Conservation (phyloP, 2,888 invertebrate genomes). For the Leptura quadrifasciata region DNA sequence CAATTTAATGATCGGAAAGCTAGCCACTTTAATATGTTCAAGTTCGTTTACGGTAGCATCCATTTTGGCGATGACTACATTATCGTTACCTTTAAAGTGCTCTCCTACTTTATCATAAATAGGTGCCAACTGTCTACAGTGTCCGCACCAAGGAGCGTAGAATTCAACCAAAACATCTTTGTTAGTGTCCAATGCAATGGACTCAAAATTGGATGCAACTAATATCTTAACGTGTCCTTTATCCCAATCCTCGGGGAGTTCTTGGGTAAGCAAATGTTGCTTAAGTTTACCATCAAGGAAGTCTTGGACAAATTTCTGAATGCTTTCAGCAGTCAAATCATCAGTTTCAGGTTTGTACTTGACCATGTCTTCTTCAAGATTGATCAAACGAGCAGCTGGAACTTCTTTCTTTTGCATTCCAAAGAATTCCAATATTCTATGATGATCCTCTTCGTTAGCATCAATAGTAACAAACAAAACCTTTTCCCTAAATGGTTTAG, state of each 20-base stretch:
- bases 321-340: constrained; percentile 82
- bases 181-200: constrained; percentile 88
- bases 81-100: constrained; percentile 89
- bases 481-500: constrained; percentile 92
- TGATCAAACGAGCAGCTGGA: constrained; percentile 93
- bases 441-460: constrained; percentile 96
- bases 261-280: constrained; percentile 95
- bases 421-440: constrained; percentile 99
- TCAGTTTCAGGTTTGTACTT: constrained; percentile 94
- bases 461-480: constrained; percentile 96
- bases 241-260: constrained; percentile 98
- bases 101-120: constrained; percentile 93
- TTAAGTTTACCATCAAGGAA: constrained; percentile 95
- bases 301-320: constrained; percentile 88
- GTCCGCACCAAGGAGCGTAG: constrained; percentile 99
- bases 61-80: constrained; percentile 97
- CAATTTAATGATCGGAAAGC: constrained; percentile 95
- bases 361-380: constrained; percentile 97
- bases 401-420: constrained; percentile 93
- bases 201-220: constrained; percentile 96
- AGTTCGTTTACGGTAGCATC: constrained; percentile 99
- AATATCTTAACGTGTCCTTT: constrained; percentile 92
- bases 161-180: constrained; percentile 99
- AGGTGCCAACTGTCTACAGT: constrained; percentile 97
- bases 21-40: constrained; percentile 94